phyloP scores from a whole-genome alignment of 2,888 invertebrate genomes.

The Aphidius colemani region DNA sequence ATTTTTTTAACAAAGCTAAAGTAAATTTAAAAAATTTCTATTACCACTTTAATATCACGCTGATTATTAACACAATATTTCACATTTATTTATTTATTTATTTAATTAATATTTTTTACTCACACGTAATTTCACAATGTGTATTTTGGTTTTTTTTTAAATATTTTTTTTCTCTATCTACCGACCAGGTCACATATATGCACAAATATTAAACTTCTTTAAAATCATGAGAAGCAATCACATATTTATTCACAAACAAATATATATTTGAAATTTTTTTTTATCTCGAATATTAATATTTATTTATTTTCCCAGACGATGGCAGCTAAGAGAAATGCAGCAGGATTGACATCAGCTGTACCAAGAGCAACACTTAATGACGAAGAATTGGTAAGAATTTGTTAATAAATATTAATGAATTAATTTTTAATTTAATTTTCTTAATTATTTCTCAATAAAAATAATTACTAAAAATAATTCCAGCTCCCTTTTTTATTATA shows the following conservation, averaged over 20 bases:
- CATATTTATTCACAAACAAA: conserved; percentile 28
- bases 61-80: neutral
- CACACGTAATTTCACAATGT: no score
- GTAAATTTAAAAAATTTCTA: neutral
- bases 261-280: neutral
- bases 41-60: neutral
- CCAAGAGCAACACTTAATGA: conserved; percentile 97
- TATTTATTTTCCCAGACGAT: conserved; percentile 77
- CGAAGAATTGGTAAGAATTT: conserved; percentile 90
- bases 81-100: neutral
- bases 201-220: conserved; percentile 3
- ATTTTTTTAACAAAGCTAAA: neutral
- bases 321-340: conserved; percentile 96
- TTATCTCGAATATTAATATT: conserved; percentile 20
- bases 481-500: no score
- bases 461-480: no score
- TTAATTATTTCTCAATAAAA: no score
- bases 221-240: conserved; percentile 9
- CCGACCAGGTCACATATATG: conserved; percentile 10
- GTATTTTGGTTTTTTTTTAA: conserved; percentile 3
- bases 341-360: conserved; percentile 92
- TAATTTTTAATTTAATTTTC: no score
- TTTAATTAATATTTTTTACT: no score
- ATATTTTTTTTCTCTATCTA: neutral
- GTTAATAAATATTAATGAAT: no score